Evolutionary conservation across 1,140 invertebrate genomes (phyloP), one percentile per base, ranked within the genome.

Genomic region (Steinernema feltiae): DNA sequence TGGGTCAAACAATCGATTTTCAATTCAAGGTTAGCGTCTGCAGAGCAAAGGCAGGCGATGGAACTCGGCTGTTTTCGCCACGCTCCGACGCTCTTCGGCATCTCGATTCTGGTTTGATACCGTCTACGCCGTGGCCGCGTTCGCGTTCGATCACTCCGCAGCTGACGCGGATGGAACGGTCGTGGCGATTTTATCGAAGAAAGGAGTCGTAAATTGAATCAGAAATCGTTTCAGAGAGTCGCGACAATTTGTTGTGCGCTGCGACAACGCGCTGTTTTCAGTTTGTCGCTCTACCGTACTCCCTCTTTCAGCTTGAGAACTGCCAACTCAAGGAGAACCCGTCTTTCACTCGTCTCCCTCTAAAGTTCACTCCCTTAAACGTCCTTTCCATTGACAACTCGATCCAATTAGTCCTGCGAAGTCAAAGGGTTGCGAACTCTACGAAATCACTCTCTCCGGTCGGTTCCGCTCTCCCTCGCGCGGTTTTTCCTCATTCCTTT

Each of bases 1-100:
- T 63, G 53, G 53, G 53, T 63, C 53, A 63, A 15, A 7, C 53
- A 27, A 63, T 63, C 53, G 53, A 63, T 63, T 63, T 63, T 7
- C 24, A 27, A 63, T 7, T 27, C 53, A 63, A 63, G 53, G 53
- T 63, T 63, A 21, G 24, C 53, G 24, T 21, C 3, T 7, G 24
- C 3, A 21, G 2, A 27, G 53, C 53, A 21, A 15, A n/a, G 24
- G 15, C 7, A 63, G 53, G 12, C 53, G 53, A 3, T 15, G 53
- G 53, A 63, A 27, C 15, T n/a, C 15, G 53, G 24, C 53, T 15
- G 24, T 63, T 15, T 63, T 63, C 24, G 53, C n/a, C 7, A 46
- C 53, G 24, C 53, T 63, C 53, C 53, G 53, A 15, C 53, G 53
- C 53, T 18, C 35, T 41, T 41, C 35, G 35, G 35, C 35, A 41